A percentile compares a stretch with the other conserved stretches of the same genome.
Conservation (phyloP, 1,140 invertebrate genomes). For the Zelostemma sp. region DNA sequence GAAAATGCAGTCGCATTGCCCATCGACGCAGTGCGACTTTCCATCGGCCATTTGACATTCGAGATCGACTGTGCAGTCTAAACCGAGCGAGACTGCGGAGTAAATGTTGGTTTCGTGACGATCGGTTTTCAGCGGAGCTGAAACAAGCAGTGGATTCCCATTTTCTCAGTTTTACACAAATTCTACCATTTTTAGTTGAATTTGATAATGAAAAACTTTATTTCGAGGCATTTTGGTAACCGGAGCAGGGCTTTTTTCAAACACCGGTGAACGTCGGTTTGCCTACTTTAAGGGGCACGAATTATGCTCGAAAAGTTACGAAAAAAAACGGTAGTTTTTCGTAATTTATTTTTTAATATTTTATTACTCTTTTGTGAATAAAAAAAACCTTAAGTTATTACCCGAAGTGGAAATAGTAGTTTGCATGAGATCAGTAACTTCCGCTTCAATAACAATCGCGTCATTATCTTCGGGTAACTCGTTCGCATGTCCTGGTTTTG, state of each 20-base stretch:
- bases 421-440: conserved; percentile 51
- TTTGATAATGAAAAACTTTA: no score
- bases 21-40: conserved; percentile 80
- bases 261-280: no score
- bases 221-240: no score
- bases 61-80: conserved; percentile 78
- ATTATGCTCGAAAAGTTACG: no score
- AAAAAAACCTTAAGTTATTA: conserved; percentile 18
- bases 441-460: conserved; percentile 62
- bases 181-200: no score
- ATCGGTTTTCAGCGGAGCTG: conserved; percentile 56
- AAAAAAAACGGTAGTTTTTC: no score
- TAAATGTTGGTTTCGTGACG: conserved; percentile 65
- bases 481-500: conserved; percentile 50
- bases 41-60: conserved; percentile 86
- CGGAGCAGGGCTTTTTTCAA: no score
- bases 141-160: not conserved
- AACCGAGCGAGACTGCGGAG: conserved; percentile 80
- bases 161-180: no score
- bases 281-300: no score
- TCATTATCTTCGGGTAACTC: conserved; percentile 61
- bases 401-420: conserved; percentile 42
- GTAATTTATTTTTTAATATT: no score
- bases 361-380: no score
- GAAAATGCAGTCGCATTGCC: conserved; percentile 83